Conservation (phyloP, 2,113 vertebrate species). For the Accipiter cooperii region DNA sequence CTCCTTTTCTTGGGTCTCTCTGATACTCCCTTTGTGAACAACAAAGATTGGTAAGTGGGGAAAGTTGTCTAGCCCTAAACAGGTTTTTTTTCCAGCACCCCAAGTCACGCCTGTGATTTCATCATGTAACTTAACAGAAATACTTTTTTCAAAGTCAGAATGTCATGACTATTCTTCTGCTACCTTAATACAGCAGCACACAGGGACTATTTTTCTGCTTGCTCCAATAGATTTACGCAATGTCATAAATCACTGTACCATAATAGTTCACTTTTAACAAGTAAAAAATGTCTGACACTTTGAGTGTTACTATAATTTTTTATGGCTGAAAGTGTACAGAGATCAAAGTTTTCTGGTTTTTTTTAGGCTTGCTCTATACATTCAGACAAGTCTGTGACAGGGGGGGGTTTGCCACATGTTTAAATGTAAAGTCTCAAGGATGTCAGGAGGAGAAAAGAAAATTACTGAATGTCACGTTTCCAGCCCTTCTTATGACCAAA, state of each 20-base stretch:
- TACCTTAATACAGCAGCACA: constrained; percentile 10
- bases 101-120: background rate
- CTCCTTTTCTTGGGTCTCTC: background rate
- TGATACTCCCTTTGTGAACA: background rate
- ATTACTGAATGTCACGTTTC: constrained; percentile 65
- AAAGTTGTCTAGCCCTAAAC: background rate
- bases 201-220: background rate
- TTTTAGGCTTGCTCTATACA: constrained; percentile 28
- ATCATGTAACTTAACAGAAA: background rate
- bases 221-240: constrained; percentile 21
- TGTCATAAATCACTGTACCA: constrained; percentile 63
- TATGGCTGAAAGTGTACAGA: constrained; percentile 69
- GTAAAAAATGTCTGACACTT: constrained; percentile 69
- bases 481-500: constrained; percentile 54
- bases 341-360: constrained; percentile 64
- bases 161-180: background rate
- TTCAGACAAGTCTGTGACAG: constrained; percentile 66
- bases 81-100: background rate
- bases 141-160: background rate
- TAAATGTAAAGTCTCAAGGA: constrained; percentile 45
- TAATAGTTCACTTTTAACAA: constrained; percentile 44
- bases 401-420: constrained; percentile 67
- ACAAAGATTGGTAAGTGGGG: background rate
- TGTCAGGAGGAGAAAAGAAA: constrained; percentile 46
- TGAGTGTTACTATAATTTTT: constrained; percentile 75